Evolutionary conservation across 35 echinoderm and acorn worm species (phyloP).

Genomic region (Apostichopus japonicus): DNA sequence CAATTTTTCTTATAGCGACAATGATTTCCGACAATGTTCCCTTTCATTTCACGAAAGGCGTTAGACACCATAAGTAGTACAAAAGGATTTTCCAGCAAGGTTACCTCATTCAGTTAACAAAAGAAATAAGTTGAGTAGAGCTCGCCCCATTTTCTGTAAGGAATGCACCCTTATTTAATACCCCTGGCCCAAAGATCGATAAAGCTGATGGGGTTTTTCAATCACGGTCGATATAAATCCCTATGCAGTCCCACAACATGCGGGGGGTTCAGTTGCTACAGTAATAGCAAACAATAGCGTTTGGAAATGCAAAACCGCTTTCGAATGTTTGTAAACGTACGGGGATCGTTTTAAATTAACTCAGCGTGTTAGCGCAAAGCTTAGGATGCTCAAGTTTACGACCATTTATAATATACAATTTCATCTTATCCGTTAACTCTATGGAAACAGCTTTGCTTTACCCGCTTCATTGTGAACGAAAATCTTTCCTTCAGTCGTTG

Average conservation of each 20-base stretch:
- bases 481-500: too few species aligned
- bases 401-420: too few species aligned
- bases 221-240: not conserved
- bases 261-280: constrained; percentile 10
- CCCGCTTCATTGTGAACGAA: too few species aligned
- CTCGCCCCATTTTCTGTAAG: not conserved
- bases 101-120: not conserved
- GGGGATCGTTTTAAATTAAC: not conserved
- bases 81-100: not conserved
- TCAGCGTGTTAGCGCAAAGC: not conserved
- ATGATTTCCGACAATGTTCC: too few species aligned
- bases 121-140: not conserved
- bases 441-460: too few species aligned
- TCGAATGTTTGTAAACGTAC: not conserved
- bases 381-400: not conserved
- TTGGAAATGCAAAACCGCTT: not conserved
- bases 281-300: constrained; percentile 29
- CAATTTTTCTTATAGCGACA: too few species aligned
- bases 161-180: not conserved
- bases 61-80: too few species aligned
- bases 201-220: not conserved
- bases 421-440: too few species aligned
- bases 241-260: not conserved
- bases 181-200: not conserved
- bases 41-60: too few species aligned